Evolutionary conservation across 2,888 invertebrate species (phyloP).

Genomic region (Trachelus stipa): DNA sequence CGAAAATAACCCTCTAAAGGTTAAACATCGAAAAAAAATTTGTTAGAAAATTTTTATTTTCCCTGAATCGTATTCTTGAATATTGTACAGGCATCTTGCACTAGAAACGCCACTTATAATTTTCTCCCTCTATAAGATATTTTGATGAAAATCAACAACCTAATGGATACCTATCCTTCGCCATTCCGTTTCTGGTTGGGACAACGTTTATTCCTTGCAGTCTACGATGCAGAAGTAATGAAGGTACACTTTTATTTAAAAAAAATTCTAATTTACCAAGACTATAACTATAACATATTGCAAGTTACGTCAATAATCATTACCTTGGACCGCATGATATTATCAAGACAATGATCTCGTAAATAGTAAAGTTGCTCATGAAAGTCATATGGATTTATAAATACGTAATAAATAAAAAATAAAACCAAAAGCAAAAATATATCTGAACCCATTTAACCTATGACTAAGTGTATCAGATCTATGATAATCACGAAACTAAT

Average conservation of each 20-base stretch:
- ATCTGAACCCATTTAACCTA: background rate
- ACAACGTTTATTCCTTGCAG: slow-evolving; percentile 35
- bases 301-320: background rate
- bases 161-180: slow-evolving; percentile 38
- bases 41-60: too few species aligned
- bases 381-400: background rate
- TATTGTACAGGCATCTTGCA: background rate
- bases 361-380: background rate
- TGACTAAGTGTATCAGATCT: background rate
- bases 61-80: too few species aligned
- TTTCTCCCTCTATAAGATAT: slow-evolving; percentile 33
- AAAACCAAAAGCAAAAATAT: background rate
- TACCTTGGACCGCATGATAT: background rate
- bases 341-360: background rate
- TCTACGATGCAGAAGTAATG: slow-evolving; percentile 43
- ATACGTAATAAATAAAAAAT: background rate
- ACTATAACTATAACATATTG: background rate
- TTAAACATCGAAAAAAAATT: too few species aligned
- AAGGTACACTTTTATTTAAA: slow-evolving; percentile 34
- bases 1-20: too few species aligned
- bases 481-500: background rate
- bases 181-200: slow-evolving; percentile 45
- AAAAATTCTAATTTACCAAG: slow-evolving; percentile 1
- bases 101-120: background rate
- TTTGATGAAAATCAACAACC: slow-evolving; percentile 32